Percentiles rank a stretch among this genome's conserved stretches.
Evolutionary conservation across 1,140 invertebrate species (phyloP).

Genomic region (Solen grandis): DNA sequence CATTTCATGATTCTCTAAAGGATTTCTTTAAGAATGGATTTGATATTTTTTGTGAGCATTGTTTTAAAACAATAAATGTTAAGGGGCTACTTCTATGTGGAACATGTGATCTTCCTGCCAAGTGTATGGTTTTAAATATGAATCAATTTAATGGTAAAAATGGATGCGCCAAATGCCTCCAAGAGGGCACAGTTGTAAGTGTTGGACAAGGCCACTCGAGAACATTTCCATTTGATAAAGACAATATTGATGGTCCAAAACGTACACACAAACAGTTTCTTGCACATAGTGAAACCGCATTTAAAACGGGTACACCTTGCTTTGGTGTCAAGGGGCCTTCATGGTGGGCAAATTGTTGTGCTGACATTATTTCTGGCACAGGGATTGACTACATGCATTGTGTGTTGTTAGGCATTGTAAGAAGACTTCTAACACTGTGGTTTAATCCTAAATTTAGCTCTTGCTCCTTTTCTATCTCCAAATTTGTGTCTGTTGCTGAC

Average conservation of each 20-base stretch:
- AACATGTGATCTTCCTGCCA: constrained; percentile 43
- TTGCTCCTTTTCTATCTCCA: constrained; percentile 10
- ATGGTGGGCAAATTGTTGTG: constrained; percentile 33
- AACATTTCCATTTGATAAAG: constrained; percentile 26
- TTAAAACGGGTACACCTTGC: background rate
- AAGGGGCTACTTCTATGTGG: constrained; percentile 8
- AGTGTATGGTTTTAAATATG: constrained; percentile 45
- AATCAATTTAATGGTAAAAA: constrained; percentile 26
- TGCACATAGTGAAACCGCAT: constrained; percentile 25
- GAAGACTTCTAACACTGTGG: background rate
- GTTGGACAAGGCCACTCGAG: constrained; percentile 29
- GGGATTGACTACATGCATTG: constrained; percentile 46
- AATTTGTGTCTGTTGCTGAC: constrained; percentile 12
- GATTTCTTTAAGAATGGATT: constrained; percentile 10
- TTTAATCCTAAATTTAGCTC: constrained; percentile 32
- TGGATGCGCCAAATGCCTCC: constrained; percentile 32
- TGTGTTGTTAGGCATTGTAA: constrained; percentile 21
- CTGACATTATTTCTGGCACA: constrained; percentile 26
- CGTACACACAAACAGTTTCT: constrained; percentile 30
- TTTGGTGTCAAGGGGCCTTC: constrained; percentile 28
- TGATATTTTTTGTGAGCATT: constrained; percentile 23
- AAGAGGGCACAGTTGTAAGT: constrained; percentile 20
- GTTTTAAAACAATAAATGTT: background rate
- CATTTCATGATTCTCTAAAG: constrained; percentile 33
- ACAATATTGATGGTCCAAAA: background rate